phyloP scores from a whole-genome alignment of 2,888 invertebrate species.

The Spisula subtruncata region DNA sequence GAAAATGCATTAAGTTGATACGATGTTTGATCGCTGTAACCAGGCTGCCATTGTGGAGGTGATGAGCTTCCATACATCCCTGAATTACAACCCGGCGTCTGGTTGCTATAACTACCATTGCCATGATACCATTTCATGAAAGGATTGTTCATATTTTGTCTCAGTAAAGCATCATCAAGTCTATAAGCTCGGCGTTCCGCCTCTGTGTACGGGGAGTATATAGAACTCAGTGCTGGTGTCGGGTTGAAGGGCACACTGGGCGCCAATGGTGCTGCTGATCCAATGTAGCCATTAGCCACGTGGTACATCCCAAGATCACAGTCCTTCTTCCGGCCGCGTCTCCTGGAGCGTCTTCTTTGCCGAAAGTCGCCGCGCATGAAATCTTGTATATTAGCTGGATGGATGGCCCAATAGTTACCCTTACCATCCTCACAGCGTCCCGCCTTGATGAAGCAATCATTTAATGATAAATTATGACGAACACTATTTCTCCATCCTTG shows the following conservation, averaged over 20 bases:
- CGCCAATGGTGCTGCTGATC: constrained; percentile 69
- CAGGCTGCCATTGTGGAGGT: constrained; percentile 80
- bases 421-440: constrained; percentile 85
- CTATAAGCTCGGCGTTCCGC: constrained; percentile 84
- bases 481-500: constrained; percentile 87
- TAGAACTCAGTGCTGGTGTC: constrained; percentile 77
- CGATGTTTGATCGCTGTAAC: constrained; percentile 78
- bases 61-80: constrained; percentile 74
- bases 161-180: constrained; percentile 83
- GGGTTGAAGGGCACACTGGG: constrained; percentile 78
- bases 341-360: constrained; percentile 82
- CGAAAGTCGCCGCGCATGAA: constrained; percentile 86
- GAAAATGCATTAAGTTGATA: constrained; percentile 78
- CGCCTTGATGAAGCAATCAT: constrained; percentile 86
- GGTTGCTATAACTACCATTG: constrained; percentile 74
- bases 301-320: constrained; percentile 83
- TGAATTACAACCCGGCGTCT: constrained; percentile 74
- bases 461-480: constrained; percentile 86
- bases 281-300: constrained; percentile 79
- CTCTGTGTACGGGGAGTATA: constrained; percentile 84
- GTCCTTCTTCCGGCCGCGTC: constrained; percentile 83
- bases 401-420: constrained; percentile 87
- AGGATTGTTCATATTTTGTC: constrained; percentile 84
- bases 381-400: constrained; percentile 86
- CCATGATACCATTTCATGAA: constrained; percentile 85